A percentile compares a stretch with the other conserved stretches of the same genome.
phyloP scores from a whole-genome alignment of 92 coral and sea anemone genomes.

The Palythoa heliodiscus region DNA sequence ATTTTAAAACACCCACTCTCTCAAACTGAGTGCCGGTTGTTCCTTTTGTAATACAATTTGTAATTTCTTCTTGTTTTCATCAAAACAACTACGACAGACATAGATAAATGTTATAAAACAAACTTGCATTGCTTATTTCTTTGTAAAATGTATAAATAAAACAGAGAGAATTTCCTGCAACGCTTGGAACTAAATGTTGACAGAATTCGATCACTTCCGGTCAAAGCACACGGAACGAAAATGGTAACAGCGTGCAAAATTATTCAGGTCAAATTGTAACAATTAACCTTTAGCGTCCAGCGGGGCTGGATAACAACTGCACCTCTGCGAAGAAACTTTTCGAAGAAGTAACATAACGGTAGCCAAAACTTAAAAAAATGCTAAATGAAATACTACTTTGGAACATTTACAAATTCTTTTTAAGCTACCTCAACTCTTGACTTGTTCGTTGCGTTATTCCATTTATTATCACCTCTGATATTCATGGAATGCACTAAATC shows the following conservation, averaged over 20 bases:
- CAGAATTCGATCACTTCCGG: conserved; percentile 19
- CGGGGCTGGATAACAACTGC: conserved; percentile 11
- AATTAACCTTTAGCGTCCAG: conserved; percentile 22
- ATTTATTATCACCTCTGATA: conserved; percentile 16
- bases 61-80: background rate
- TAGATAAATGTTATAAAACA: background rate
- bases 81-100: background rate
- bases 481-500: conserved; percentile 29
- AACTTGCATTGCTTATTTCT: background rate
- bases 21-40: too few species aligned
- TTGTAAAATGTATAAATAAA: background rate
- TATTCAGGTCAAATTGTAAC: conserved; percentile 17
- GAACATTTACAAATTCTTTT: background rate
- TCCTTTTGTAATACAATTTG: background rate
- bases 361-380: background rate
- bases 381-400: background rate
- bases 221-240: conserved; percentile 6
- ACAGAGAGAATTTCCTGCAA: too few species aligned
- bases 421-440: background rate
- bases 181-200: background rate
- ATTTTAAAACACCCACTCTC: too few species aligned
- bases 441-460: background rate
- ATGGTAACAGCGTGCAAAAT: background rate
- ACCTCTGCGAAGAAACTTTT: background rate
- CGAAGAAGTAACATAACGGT: background rate